Percentiles rank a stretch among this genome's conserved stretches.
Evolutionary conservation across 2,888 invertebrate species (phyloP).

Genomic region (Cryptosula pallasiana): DNA sequence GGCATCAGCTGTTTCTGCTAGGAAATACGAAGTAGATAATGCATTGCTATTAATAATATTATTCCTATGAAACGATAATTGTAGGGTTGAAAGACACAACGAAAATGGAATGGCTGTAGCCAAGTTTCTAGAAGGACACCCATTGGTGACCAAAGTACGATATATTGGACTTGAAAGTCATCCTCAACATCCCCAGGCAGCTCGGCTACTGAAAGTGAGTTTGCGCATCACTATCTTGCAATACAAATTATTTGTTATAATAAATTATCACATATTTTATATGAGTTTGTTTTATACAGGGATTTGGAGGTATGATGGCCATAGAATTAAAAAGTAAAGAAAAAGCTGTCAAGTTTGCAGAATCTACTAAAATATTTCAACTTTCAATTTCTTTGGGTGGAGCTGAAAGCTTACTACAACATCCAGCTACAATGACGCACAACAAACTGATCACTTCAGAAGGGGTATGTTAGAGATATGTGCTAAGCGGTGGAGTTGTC

Average conservation of each 20-base stretch:
- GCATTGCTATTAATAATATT: too few relatives aligned
- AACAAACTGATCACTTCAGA: conserved; percentile 59
- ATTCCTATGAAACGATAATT: too few relatives aligned
- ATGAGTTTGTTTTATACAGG: too few relatives aligned
- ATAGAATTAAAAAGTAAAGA: conserved; percentile 77
- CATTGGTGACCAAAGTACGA: conserved; percentile 66
- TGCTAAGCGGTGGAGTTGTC: too few relatives aligned
- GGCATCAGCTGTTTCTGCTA: too few relatives aligned
- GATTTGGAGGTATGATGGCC: conserved; percentile 87
- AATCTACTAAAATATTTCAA: conserved; percentile 36
- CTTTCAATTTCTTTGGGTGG: conserved; percentile 90
- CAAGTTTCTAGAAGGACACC: conserved; percentile 73
- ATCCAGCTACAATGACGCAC: conserved; percentile 92
- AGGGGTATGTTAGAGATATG: too few relatives aligned
- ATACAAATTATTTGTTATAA: not conserved
- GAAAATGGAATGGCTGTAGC: conserved; percentile 73
- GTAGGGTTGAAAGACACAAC: conserved; percentile 76
- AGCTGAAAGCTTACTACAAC: conserved; percentile 86
- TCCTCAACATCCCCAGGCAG: conserved; percentile 47
- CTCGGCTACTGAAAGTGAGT: too few relatives aligned
- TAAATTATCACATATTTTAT: too few relatives aligned
- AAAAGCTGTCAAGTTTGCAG: conserved; percentile 65
- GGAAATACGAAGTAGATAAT: too few relatives aligned
- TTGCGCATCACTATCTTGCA: too few relatives aligned
- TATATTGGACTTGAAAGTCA: conserved; percentile 64